Percentiles rank a stretch among this genome's conserved stretches.
phyloP scores from a whole-genome alignment of 2,797 vertebrate genomes.

The Petrocephalus schoutedeni region DNA sequence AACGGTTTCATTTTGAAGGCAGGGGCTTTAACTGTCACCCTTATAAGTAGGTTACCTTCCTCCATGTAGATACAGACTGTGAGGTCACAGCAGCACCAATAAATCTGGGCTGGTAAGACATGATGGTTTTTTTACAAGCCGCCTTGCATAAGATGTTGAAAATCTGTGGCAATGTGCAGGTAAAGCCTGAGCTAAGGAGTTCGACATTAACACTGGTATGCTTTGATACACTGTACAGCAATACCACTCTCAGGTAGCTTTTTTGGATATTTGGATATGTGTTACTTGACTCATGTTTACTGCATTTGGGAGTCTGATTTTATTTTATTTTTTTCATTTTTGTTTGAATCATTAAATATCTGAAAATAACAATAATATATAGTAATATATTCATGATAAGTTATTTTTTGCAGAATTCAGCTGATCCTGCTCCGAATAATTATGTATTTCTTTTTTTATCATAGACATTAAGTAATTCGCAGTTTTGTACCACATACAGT shows the following conservation, averaged over 20 bases:
- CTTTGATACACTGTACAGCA: not conserved
- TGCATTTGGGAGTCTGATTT: not conserved
- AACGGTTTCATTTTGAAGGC: not conserved
- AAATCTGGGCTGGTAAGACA: not conserved
- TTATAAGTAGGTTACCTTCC: slow-evolving; percentile 3
- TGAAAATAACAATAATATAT: not conserved
- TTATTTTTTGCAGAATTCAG: not conserved
- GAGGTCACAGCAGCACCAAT: not conserved
- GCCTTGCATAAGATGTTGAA: not conserved
- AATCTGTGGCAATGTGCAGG: not conserved
- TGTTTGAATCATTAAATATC: not conserved
- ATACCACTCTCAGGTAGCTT: not conserved
- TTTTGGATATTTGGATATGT: not conserved
- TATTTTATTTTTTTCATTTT: not conserved
- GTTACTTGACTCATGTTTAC: not conserved
- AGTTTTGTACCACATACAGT: not conserved
- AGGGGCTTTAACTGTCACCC: not conserved
- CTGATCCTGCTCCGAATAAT: not conserved
- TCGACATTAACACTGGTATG: not conserved
- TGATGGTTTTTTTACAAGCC: not conserved
- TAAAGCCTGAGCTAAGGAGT: not conserved
- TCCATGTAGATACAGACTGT: not conserved
- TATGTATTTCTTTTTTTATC: not conserved
- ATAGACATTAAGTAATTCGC: not conserved
- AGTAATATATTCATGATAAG: not conserved